These are phyloP conservation scores for Apamea anceps DNA, from an alignment of 2,888 invertebrate genomes.

Conservation along the genomic window DNA sequence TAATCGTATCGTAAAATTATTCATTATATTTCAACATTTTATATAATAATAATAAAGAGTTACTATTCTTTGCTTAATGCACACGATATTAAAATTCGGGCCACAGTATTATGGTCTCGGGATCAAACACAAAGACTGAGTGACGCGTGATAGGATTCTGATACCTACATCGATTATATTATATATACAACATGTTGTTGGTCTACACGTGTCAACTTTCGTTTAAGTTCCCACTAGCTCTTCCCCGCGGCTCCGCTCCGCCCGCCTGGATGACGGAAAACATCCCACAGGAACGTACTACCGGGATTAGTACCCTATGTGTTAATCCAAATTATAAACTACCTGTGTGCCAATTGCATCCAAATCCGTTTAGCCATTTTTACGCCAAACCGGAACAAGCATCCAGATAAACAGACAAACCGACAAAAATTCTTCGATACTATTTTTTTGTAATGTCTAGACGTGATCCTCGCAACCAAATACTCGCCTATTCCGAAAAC, in stretches of 20 bases:
- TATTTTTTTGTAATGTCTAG: too few relatives aligned
- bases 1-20: not conserved
- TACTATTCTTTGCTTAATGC: not conserved
- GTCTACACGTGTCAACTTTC: not conserved
- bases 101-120: not conserved
- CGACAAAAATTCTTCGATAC: too few relatives aligned
- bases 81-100: too few relatives aligned
- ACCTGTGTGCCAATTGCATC: too few relatives aligned
- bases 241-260: too few relatives aligned
- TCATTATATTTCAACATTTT: not conserved
- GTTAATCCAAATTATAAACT: too few relatives aligned
- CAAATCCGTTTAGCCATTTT: too few relatives aligned
- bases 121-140: not conserved
- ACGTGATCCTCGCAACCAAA: not conserved
- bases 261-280: too few relatives aligned
- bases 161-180: not conserved
- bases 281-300: too few relatives aligned
- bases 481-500: conserved; percentile 1
- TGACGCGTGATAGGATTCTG: not conserved
- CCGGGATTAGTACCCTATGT: too few relatives aligned
- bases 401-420: not conserved
- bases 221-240: not conserved
- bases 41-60: not conserved
- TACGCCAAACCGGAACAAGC: too few relatives aligned
- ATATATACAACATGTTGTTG: not conserved